Evolutionary conservation across 1,140 invertebrate genomes (phyloP).

Genomic region (Phocides pigmalion): DNA sequence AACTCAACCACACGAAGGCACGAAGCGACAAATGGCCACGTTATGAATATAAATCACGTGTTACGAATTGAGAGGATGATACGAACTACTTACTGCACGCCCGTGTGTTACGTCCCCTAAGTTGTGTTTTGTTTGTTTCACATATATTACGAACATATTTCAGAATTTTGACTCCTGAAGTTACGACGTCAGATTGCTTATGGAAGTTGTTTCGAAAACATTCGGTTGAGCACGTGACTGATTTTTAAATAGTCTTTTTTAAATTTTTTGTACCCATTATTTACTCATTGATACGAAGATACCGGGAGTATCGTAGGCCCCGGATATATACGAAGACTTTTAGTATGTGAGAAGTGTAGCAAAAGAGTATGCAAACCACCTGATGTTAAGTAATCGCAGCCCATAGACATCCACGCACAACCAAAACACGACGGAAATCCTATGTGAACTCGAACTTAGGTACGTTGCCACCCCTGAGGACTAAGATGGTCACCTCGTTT

Average conservation of each 20-base stretch:
- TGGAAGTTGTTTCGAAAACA: background rate
- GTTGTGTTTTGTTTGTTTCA: conserved; percentile 23
- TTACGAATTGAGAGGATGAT: conserved; percentile 44
- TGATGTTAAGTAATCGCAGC: no score
- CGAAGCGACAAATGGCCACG: conserved; percentile 33
- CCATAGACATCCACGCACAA: no score
- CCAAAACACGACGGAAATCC: no score
- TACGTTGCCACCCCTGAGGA: no score
- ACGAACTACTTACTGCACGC: conserved; percentile 25
- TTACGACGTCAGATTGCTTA: conserved; percentile 3
- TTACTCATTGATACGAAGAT: no score
- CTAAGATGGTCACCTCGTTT: no score
- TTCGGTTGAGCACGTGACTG: background rate
- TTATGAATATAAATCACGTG: conserved; percentile 45
- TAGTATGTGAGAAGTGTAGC: no score
- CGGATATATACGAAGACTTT: no score
- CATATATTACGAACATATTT: conserved; percentile 20
- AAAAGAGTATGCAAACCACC: no score
- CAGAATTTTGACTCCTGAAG: background rate
- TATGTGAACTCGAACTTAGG: no score
- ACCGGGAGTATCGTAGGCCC: no score
- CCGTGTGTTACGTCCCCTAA: conserved; percentile 9
- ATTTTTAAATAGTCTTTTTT: background rate
- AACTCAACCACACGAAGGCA: background rate
- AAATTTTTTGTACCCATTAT: no score